Conservation (phyloP, 2,113 vertebrate genomes). For the Hoplias malabaricus region DNA sequence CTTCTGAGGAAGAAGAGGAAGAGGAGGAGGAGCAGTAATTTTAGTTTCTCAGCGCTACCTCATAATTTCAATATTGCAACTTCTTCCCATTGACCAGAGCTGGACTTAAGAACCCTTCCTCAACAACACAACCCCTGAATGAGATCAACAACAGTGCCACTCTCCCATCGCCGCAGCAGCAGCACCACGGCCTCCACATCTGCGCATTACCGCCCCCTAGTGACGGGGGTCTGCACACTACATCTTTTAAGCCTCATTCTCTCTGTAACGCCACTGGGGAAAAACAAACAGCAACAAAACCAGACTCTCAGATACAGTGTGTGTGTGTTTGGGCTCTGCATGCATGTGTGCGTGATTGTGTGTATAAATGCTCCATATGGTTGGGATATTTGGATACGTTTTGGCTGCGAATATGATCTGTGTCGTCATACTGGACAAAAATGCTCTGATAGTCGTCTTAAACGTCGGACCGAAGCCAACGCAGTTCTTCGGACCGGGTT, state of each 20-base stretch:
- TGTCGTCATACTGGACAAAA: constrained; percentile 77
- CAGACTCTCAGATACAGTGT: constrained; percentile 63
- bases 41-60: constrained; percentile 77
- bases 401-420: constrained; percentile 62
- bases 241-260: constrained; percentile 49
- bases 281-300: constrained; percentile 2
- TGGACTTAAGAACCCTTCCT: constrained; percentile 71
- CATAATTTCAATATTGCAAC: constrained; percentile 73
- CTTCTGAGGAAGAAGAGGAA: constrained; percentile 91
- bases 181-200: constrained; percentile 48
- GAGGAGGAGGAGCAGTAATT: constrained; percentile 91
- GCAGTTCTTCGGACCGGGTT: constrained; percentile 61
- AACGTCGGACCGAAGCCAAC: constrained; percentile 45
- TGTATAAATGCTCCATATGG: constrained; percentile 44
- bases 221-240: constrained; percentile 61
- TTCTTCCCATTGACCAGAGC: constrained; percentile 78
- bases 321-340: constrained; percentile 34
- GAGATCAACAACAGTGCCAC: constrained; percentile 60
- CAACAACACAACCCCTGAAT: neutral
- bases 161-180: constrained; percentile 58
- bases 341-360: constrained; percentile 27
- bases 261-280: constrained; percentile 78
- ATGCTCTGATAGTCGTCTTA: constrained; percentile 60
- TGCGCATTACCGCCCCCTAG: constrained; percentile 55
- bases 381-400: constrained; percentile 66